Conservation (phyloP, 2,797 vertebrate genomes). For the Myoxocephalus aenaeus region DNA sequence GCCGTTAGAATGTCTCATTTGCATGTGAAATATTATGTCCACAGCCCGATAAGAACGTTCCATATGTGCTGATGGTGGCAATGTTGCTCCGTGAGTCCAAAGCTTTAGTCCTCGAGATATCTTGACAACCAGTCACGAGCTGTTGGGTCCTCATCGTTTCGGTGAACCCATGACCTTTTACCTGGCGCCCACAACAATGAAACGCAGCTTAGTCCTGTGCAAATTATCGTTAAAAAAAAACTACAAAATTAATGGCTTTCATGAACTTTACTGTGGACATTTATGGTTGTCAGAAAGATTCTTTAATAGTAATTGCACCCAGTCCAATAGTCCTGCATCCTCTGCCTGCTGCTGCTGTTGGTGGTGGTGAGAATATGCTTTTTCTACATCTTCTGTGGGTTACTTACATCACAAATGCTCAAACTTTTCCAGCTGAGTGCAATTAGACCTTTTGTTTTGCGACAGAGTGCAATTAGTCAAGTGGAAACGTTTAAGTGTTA, state of each 20-base stretch:
- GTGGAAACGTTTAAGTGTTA: background rate
- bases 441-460: no score
- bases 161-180: background rate
- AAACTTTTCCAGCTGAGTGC: no score
- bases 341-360: background rate
- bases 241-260: background rate
- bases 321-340: background rate
- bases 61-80: constrained; percentile 4
- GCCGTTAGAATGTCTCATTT: constrained; percentile 13
- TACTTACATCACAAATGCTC: background rate
- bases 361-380: background rate
- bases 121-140: no score
- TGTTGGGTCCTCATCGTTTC: no score
- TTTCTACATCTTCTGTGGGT: background rate
- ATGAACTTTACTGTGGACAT: background rate
- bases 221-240: background rate
- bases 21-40: background rate
- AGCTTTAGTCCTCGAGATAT: background rate
- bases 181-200: background rate
- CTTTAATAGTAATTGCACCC: background rate
- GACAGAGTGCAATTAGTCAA: background rate
- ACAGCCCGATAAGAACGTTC: constrained; percentile 7
- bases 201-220: background rate
- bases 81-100: background rate
- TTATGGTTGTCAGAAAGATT: background rate